phyloP scores from a whole-genome alignment of 2,113 vertebrate species.

The Buteo buteo region DNA sequence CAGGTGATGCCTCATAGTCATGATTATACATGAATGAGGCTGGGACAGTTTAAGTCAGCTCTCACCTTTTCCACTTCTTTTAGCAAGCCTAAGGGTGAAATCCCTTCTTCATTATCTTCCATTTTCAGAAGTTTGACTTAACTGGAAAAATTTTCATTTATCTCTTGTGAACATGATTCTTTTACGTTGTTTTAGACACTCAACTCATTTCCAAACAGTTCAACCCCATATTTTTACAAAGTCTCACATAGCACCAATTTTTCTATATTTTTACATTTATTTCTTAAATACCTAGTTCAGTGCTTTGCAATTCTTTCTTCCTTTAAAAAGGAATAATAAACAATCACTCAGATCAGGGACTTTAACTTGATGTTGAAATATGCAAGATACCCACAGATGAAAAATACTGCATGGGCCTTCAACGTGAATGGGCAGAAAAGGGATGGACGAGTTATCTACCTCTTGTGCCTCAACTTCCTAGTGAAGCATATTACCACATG shows the following conservation, averaged over 20 bases:
- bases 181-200: neutral
- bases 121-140: neutral
- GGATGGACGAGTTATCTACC: neutral
- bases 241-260: neutral
- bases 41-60: neutral
- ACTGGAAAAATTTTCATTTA: neutral
- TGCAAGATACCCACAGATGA: neutral
- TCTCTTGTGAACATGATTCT: neutral
- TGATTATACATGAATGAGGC: neutral
- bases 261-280: neutral
- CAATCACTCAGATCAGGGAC: neutral
- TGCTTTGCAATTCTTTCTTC: neutral
- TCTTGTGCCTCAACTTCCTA: neutral
- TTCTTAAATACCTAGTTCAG: neutral
- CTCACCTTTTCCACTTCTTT: neutral
- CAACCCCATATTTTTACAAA: neutral
- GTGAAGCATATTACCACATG: rapidly evolving
- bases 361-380: neutral
- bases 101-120: neutral
- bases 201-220: neutral
- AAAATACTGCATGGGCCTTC: neutral
- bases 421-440: rapidly evolving
- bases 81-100: neutral
- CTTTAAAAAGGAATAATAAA: neutral
- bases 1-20: neutral